These are phyloP conservation scores for Mamestra configurata DNA, from an alignment of 1,140 invertebrate genomes.

Conservation along the genomic window DNA sequence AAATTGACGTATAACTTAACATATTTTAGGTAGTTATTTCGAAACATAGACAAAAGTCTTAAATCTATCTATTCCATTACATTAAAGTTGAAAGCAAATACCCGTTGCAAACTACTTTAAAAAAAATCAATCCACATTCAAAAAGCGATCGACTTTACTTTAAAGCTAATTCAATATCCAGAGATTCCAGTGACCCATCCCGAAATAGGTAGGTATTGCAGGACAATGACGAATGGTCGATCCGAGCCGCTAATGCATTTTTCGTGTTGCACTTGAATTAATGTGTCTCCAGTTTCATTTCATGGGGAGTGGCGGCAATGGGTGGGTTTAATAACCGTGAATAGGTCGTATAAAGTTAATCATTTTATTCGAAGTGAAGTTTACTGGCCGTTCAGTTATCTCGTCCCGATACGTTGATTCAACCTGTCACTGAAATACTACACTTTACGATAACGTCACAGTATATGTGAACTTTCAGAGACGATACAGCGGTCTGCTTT, in stretches of 20 bases:
- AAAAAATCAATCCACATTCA: conserved; percentile 46
- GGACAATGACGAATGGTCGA: conserved; percentile 80
- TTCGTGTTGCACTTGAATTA: conserved; percentile 87
- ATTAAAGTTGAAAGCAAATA: not conserved
- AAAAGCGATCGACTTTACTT: conserved; percentile 44
- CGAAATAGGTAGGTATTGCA: conserved; percentile 69
- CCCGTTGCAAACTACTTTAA: not conserved
- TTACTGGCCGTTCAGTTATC: conserved; percentile 51
- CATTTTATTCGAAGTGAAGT: conserved; percentile 53
- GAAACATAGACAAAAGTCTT: not conserved
- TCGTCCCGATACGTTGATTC: conserved; percentile 44
- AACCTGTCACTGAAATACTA: conserved; percentile 24
- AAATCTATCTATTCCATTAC: not conserved
- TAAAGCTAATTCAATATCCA: conserved; percentile 34
- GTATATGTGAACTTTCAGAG: conserved; percentile 46
- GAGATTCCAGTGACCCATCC: conserved; percentile 36
- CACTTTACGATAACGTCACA: conserved; percentile 32
- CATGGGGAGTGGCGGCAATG: conserved; percentile 44
- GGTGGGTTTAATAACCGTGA: conserved; percentile 62
- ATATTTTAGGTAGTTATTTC: not conserved
- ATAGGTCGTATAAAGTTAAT: conserved; percentile 57
- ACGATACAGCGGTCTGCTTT: not conserved
- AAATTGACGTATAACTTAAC: not conserved
- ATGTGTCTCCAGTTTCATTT: conserved; percentile 76
- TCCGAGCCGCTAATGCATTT: conserved; percentile 81